Base-by-base conservation (phyloP, 2,888 invertebrate genomes). In the Boloria selene region DNA sequence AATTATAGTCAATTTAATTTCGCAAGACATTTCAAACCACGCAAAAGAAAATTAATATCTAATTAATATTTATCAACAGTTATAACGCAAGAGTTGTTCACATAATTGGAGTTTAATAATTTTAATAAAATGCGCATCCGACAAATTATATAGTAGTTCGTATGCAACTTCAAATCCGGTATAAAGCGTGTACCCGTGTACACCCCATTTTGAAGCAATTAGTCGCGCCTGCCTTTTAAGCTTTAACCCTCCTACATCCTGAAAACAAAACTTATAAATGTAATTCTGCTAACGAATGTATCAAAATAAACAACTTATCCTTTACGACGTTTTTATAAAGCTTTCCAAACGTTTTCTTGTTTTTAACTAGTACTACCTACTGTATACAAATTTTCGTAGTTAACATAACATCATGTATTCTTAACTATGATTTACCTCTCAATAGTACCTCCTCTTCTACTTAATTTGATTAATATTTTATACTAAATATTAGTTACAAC, bases 161-260 rank as follows among this genome's bases (percentile, higher is more conserved):
- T 72, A 71, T 69, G 58, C 64, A 67, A 75, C 71, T 69, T 69
- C 63, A 64, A 67, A 65, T 62, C 70, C 67, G 61, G 72, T 72
- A 73, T 62, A 72, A 72, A 73, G 74, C 65, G 42, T 62, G 65
- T 65, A 59, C 49, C 31, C 26, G 49, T 59, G 58, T 31, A 70
- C n/a, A n/a, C 71, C 70, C 74, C 77, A 79, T 80, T 79, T 77
- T 71, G 71, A 72, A 70, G 75, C 80, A 79, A 82, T 81, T 81
- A 82, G 76, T 74, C 73, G 73, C 72, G 73, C 64, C 74, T 64
- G 67, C 61, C 61, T 69, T 61, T 65, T 64, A 51, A 64, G 59
- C 64, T 61, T 67, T 64, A 62, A 65, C 59, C 55, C 44, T 44
- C 55, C 55, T 61, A 56, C 67, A 50, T 67, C 51, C 61, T 51